Evolutionary conservation across 2,113 vertebrate genomes (phyloP).

Genomic region (Isichthys henryi): DNA sequence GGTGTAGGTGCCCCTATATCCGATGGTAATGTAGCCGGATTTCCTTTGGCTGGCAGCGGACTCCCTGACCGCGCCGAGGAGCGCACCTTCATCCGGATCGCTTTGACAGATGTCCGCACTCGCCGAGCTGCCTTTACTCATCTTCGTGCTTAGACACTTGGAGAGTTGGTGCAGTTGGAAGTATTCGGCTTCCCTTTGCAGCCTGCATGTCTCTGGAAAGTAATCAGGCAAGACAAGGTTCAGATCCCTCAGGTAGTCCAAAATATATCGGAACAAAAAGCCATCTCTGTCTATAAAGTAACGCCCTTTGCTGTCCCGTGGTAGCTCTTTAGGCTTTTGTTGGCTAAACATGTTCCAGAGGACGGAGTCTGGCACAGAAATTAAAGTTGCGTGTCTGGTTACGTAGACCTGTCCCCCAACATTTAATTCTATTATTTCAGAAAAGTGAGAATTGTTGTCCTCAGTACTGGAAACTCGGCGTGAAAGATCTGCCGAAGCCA

Average conservation of each 20-base stretch:
- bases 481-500: conserved; percentile 47
- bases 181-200: conserved; percentile 87
- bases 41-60: conserved; percentile 22
- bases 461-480: conserved; percentile 4
- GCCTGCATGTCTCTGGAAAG: conserved; percentile 79
- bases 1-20: conserved; percentile 90
- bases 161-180: conserved; percentile 83
- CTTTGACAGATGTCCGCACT: conserved; percentile 54
- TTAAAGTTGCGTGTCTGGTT: conserved; percentile 81
- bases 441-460: conserved; percentile 50
- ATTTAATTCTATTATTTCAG: conserved; percentile 89
- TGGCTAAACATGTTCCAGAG: conserved; percentile 83
- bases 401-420: conserved; percentile 93
- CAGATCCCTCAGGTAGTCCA: conserved; percentile 87
- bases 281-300: conserved; percentile 94
- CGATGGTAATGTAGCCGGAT: conserved; percentile 83
- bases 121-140: conserved; percentile 60
- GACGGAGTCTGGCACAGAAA: conserved; percentile 76
- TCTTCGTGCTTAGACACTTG: conserved; percentile 57
- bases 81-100: conserved; percentile 58
- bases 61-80: conserved; percentile 57
- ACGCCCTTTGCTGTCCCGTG: conserved; percentile 85
- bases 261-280: conserved; percentile 87
- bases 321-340: conserved; percentile 67
- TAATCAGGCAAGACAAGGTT: conserved; percentile 84